phyloP scores from a whole-genome alignment of 1,140 invertebrate genomes.

The Bathynomus jamesi region DNA sequence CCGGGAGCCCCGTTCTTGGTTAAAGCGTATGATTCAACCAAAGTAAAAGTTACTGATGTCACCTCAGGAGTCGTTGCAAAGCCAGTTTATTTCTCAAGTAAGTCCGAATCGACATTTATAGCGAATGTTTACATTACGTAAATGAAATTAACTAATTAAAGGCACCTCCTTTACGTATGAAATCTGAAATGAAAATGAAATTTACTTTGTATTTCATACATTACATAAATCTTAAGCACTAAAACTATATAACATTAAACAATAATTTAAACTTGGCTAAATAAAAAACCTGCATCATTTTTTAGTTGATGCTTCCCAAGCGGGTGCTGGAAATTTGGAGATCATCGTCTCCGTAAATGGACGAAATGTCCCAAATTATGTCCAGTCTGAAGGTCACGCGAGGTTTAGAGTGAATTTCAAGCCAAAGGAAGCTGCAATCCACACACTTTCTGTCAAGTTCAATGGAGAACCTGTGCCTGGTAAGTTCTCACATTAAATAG shows the following conservation, averaged over 20 bases:
- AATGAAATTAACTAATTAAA: no score
- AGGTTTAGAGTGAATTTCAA: conserved; percentile 94
- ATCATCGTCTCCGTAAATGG: conserved; percentile 97
- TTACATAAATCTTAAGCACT: no score
- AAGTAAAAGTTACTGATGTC: conserved; percentile 84
- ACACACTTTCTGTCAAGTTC: conserved; percentile 85
- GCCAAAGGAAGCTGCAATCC: conserved; percentile 79
- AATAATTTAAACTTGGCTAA: no score
- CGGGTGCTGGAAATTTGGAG: conserved; percentile 90
- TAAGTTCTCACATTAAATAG: conserved; percentile 41
- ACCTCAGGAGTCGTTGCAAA: conserved; percentile 80
- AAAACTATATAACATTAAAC: no score
- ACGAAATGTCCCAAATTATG: conserved; percentile 96
- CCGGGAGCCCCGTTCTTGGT: conserved; percentile 90
- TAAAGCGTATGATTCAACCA: conserved; percentile 88
- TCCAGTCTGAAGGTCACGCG: conserved; percentile 93
- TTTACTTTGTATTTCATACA: no score
- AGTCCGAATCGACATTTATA: conserved; percentile 47
- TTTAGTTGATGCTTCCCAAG: conserved; percentile 70
- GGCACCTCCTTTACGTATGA: no score
- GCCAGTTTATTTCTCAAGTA: conserved; percentile 85
- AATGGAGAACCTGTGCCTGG: conserved; percentile 90
- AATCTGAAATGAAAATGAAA: no score
- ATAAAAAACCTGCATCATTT: no score
- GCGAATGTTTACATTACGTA: no score